Percentiles rank a stretch among this genome's conserved stretches.
These are phyloP conservation scores for Charanyca ferruginea DNA, from an alignment of 2,888 invertebrate genomes.

Conservation along the genomic window DNA sequence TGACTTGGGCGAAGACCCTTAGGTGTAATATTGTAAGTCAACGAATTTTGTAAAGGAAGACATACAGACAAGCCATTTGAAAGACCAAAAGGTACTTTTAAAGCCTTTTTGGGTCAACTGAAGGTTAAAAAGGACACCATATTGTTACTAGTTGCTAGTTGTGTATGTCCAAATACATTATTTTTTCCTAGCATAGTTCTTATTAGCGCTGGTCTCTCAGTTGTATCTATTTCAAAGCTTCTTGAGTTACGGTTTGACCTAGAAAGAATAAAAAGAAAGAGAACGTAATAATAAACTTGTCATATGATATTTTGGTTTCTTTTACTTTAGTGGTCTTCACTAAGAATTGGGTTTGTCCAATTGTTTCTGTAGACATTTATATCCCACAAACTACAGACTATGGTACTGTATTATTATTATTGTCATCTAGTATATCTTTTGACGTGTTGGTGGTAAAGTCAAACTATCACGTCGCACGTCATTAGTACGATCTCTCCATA, in stretches of 20 bases:
- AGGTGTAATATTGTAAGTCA: background rate
- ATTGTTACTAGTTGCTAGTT: no score
- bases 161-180: no score
- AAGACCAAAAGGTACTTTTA: background rate
- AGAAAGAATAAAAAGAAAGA: constrained; percentile 29
- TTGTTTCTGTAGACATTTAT: background rate
- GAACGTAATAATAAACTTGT: constrained; percentile 24
- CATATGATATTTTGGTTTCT: constrained; percentile 31
- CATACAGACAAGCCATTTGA: background rate
- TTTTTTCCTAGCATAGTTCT: constrained; percentile 2
- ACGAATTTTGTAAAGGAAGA: background rate
- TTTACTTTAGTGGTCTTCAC: background rate
- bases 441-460: no score
- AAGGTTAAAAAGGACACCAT: constrained; percentile 6
- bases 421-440: no score
- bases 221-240: constrained; percentile 50
- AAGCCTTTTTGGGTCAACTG: background rate
- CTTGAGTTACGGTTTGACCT: constrained; percentile 37
- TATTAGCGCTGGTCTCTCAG: constrained; percentile 10
- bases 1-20: no score
- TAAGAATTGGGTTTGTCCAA: background rate
- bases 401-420: no score
- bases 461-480: no score
- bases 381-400: background rate
- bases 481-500: no score